Conservation (phyloP, 2,888 invertebrate genomes). For the Aspidiotus rigidus region DNA sequence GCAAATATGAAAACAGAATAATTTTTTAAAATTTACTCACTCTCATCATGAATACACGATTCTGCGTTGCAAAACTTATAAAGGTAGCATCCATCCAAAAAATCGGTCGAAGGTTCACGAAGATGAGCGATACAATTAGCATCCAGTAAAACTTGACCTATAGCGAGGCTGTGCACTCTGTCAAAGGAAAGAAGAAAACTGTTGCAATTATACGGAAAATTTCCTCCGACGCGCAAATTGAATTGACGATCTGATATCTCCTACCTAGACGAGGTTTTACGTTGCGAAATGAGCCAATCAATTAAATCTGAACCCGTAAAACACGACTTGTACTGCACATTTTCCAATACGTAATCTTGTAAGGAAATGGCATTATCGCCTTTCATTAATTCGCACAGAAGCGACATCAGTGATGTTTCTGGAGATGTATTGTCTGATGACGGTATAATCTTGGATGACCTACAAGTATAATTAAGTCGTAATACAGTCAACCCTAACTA, state of each 20-base stretch:
- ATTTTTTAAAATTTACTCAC: not conserved
- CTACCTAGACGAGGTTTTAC: conserved; percentile 65
- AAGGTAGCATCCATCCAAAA: conserved; percentile 38
- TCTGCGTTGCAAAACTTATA: conserved; percentile 35
- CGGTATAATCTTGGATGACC: too few relatives aligned
- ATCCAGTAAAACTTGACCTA: conserved; percentile 69
- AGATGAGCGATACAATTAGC: conserved; percentile 59
- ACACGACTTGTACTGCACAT: conserved; percentile 33
- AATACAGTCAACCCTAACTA: too few relatives aligned
- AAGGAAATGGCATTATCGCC: conserved; percentile 34
- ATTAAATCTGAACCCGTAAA: conserved; percentile 71
- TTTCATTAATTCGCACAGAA: conserved; percentile 35
- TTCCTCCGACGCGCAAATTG: not conserved
- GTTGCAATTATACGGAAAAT: not conserved
- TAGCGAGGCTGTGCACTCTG: conserved; percentile 63
- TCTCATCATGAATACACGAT: not conserved
- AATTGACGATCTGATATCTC: not conserved
- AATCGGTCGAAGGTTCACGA: conserved; percentile 36
- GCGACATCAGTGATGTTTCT: conserved; percentile 34
- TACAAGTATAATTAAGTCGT: too few relatives aligned
- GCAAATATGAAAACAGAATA: not conserved
- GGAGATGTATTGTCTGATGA: conserved; percentile 11
- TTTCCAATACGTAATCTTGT: conserved; percentile 20
- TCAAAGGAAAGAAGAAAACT: conserved; percentile 7
- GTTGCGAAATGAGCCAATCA: conserved; percentile 72